Evolutionary conservation across 2,113 vertebrate genomes (phyloP).

Genomic region (Turdus rufiventris): DNA sequence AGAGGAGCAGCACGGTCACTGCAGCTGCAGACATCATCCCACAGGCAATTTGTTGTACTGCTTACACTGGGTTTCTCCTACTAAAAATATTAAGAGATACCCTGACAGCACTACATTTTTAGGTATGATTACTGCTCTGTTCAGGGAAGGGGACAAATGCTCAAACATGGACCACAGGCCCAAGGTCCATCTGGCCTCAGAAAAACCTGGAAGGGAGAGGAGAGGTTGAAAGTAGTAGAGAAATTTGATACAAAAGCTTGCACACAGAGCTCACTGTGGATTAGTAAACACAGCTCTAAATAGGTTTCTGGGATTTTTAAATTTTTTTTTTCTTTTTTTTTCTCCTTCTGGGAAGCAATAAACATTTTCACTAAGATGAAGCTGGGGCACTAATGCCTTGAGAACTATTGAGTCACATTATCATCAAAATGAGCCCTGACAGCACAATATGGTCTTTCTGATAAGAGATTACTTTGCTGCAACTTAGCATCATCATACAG

Average conservation of each 20-base stretch:
- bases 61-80: not conserved
- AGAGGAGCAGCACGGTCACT: accelerated
- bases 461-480: not conserved
- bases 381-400: not conserved
- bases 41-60: not conserved
- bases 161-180: not conserved
- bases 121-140: not conserved
- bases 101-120: not conserved
- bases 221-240: not conserved
- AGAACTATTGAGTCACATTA: not conserved
- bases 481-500: not conserved
- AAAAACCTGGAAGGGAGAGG: not conserved
- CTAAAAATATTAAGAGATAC: not conserved
- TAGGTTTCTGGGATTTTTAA: not conserved
- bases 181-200: not conserved
- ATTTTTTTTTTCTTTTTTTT: not conserved
- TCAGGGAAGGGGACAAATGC: not conserved
- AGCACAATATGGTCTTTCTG: not conserved
- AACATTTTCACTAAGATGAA: not conserved
- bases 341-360: not conserved
- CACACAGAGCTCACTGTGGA: not conserved
- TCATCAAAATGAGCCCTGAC: not conserved
- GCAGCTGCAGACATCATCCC: not conserved
- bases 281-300: not conserved
- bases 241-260: not conserved